Percentiles rank a stretch among this genome's conserved stretches.
These are phyloP conservation scores for Branchinecta lindahli DNA, from an alignment of 1,140 invertebrate species.

Conservation along the genomic window DNA sequence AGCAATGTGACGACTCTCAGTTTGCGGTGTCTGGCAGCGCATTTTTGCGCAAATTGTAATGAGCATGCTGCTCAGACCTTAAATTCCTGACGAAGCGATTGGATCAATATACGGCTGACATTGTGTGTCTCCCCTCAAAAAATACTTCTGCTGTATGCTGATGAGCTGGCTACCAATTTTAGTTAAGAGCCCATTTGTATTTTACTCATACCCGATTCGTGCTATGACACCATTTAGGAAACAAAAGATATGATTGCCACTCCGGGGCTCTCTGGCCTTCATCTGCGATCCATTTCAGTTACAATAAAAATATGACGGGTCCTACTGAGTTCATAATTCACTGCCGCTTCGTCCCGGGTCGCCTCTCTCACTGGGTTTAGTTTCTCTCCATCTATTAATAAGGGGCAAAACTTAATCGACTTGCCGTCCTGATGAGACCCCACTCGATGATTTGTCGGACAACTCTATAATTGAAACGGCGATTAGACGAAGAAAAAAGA, in stretches of 20 bases:
- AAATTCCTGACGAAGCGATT: too few species aligned
- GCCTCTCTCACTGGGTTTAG: not conserved
- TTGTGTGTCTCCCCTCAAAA: too few species aligned
- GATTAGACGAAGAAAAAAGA: constrained; percentile 10
- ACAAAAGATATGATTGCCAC: not conserved
- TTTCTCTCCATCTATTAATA: constrained; percentile 2
- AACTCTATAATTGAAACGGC: constrained; percentile 9
- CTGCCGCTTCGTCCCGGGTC: not conserved
- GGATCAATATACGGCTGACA: too few species aligned
- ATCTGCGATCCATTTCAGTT: not conserved
- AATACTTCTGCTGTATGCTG: too few species aligned
- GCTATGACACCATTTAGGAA: not conserved
- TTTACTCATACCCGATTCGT: not conserved
- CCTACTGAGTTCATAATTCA: not conserved
- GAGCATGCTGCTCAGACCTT: too few species aligned
- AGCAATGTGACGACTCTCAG: too few species aligned
- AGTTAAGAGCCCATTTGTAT: not conserved
- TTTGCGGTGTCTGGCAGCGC: too few species aligned
- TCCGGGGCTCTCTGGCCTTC: not conserved
- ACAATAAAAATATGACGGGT: not conserved
- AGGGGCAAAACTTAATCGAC: constrained; percentile 8
- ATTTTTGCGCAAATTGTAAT: too few species aligned
- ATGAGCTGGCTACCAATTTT: too few species aligned
- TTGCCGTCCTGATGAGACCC: constrained; percentile 7
- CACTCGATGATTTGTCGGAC: constrained; percentile 10